Percentiles rank a stretch among this genome's conserved stretches.
Evolutionary conservation across 2,888 invertebrate species (phyloP).

Genomic region (Hirtodrosophila trivittata): DNA sequence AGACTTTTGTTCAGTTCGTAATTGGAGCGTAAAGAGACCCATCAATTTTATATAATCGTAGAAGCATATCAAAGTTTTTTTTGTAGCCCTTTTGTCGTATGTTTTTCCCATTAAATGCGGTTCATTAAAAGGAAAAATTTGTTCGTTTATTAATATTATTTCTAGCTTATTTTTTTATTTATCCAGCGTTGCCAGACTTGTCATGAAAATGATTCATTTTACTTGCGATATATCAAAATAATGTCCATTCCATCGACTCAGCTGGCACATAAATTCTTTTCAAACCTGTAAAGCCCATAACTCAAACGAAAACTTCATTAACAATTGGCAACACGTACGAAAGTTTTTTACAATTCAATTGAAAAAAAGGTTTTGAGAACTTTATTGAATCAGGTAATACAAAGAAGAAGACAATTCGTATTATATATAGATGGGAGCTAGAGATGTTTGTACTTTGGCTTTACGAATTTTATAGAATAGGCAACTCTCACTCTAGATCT

Average conservation of each 20-base stretch:
- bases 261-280: constrained; percentile 27
- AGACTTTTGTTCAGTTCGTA: constrained; percentile 4
- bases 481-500: too few species aligned
- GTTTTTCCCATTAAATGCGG: not conserved
- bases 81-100: constrained; percentile 25
- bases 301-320: constrained; percentile 22
- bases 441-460: too few species aligned
- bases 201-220: constrained; percentile 20
- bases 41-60: constrained; percentile 62
- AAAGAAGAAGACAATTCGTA: too few species aligned
- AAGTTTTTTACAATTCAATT: constrained; percentile 5
- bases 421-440: too few species aligned
- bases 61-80: constrained; percentile 23
- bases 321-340: constrained; percentile 49
- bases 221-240: constrained; percentile 26
- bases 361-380: too few species aligned
- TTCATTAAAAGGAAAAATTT: constrained; percentile 17
- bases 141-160: constrained; percentile 22
- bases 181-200: constrained; percentile 25
- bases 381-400: constrained; percentile 1
- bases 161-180: constrained; percentile 27
- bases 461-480: too few species aligned
- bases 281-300: constrained; percentile 16
- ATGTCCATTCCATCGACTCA: constrained; percentile 12
- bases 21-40: constrained; percentile 60